A percentile compares a stretch with the other conserved stretches of the same genome.
Evolutionary conservation across 2,797 vertebrate species (phyloP).

Genomic region (Naso thynnoides): DNA sequence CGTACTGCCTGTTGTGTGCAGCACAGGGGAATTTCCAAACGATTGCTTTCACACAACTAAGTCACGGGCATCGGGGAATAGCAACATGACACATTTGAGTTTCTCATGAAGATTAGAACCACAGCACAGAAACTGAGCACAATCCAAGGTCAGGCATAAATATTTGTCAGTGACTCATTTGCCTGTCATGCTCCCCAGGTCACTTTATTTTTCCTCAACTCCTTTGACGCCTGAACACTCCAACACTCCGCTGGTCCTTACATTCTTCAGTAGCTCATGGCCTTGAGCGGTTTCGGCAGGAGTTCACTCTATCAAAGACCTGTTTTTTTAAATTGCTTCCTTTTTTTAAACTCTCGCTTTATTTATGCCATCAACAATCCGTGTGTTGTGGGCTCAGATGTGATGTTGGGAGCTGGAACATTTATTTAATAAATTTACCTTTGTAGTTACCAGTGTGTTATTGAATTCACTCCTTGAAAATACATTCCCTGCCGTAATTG

Average conservation of each 20-base stretch:
- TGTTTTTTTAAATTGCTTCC: neutral
- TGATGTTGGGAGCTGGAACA: neutral
- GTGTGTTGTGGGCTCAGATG: conserved; percentile 4
- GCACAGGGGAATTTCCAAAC: conserved; percentile 49
- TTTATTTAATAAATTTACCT: conserved; percentile 44
- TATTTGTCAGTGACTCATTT: conserved; percentile 43
- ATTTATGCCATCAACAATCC: neutral
- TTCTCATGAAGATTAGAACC: conserved; percentile 30
- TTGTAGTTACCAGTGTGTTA: conserved; percentile 22
- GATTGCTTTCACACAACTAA: conserved; percentile 53
- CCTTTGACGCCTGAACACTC: conserved; percentile 15
- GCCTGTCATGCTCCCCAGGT: conserved; percentile 18
- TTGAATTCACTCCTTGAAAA: conserved; percentile 50
- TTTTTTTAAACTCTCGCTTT: neutral
- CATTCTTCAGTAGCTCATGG: conserved; percentile 15
- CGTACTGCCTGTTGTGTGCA: conserved; percentile 48
- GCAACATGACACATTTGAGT: conserved; percentile 40
- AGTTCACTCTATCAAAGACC: neutral
- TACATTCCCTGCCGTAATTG: conserved; percentile 51
- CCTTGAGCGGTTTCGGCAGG: conserved; percentile 13
- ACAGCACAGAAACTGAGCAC: conserved; percentile 14
- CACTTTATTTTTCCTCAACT: conserved; percentile 13
- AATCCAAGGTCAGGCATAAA: conserved; percentile 27
- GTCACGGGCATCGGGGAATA: conserved; percentile 43
- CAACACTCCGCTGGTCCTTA: neutral